phyloP scores from a whole-genome alignment of 2,888 invertebrate species.

The Junonia oenone region DNA sequence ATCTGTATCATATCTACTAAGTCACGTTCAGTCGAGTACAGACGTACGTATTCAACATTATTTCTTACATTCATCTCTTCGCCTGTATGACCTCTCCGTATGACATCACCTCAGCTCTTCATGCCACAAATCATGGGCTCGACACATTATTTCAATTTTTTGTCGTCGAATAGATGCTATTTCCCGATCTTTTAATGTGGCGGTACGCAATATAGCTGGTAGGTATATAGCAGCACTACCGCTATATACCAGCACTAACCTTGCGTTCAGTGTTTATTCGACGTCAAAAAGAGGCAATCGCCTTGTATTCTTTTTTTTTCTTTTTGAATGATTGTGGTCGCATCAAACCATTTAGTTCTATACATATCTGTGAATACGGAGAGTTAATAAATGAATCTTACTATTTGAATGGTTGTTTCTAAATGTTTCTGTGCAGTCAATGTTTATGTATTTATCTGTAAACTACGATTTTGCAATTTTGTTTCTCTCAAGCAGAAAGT shows the following conservation, averaged over 20 bases:
- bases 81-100: conserved; percentile 45
- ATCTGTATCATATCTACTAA: conserved; percentile 39
- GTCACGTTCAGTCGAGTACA: conserved; percentile 38
- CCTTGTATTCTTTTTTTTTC: conserved; percentile 56
- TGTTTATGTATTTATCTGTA: conserved; percentile 41
- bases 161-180: conserved; percentile 43
- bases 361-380: conserved; percentile 57
- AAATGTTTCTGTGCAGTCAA: conserved; percentile 50
- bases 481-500: conserved; percentile 8
- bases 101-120: conserved; percentile 41
- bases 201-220: no score
- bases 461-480: conserved; percentile 56
- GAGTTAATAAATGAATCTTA: conserved; percentile 55
- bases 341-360: conserved; percentile 49
- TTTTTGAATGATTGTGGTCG: conserved; percentile 65
- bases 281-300: conserved; percentile 49
- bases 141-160: conserved; percentile 41
- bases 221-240: neutral
- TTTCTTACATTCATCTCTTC: conserved; percentile 44
- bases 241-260: neutral
- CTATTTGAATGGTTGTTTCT: conserved; percentile 59
- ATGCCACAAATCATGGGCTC: conserved; percentile 46
- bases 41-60: conserved; percentile 37
- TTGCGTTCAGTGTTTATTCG: conserved; percentile 30
- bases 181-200: neutral